phyloP scores from a whole-genome alignment of 2,113 vertebrate genomes.

The Pristiophorus japonicus region DNA sequence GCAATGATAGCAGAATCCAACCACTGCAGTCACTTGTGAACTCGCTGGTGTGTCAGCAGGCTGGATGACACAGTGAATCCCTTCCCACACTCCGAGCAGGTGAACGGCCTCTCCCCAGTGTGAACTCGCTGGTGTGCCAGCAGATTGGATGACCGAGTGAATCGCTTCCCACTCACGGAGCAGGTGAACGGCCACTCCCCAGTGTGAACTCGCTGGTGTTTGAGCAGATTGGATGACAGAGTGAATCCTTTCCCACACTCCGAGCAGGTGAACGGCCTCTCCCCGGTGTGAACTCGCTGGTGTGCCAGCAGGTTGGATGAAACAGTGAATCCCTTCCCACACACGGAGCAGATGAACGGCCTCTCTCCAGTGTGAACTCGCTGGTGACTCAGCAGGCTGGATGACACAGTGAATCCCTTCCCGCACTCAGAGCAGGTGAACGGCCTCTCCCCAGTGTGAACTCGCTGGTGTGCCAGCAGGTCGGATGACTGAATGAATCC shows the following conservation, averaged over 20 bases:
- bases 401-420: too few relatives aligned
- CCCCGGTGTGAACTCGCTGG: conserved; percentile 5
- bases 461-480: too few relatives aligned
- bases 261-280: not conserved
- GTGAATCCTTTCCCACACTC: not conserved
- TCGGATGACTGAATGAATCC: not conserved
- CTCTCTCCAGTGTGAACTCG: too few relatives aligned
- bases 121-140: not conserved
- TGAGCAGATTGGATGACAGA: not conserved
- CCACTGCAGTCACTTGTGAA: too few relatives aligned
- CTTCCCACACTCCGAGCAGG: not conserved
- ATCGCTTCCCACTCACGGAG: not conserved
- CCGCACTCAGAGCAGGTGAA: too few relatives aligned
- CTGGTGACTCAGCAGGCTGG: too few relatives aligned
- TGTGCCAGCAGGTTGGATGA: not conserved
- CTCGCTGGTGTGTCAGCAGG: not conserved
- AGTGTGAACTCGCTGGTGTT: not conserved
- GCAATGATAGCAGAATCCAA: too few relatives aligned
- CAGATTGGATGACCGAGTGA: not conserved
- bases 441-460: too few relatives aligned
- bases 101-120: conserved; percentile 1
- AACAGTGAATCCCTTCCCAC: too few relatives aligned
- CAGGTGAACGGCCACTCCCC: not conserved
- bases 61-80: not conserved
- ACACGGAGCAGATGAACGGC: too few relatives aligned